Base-by-base conservation (phyloP, 2,888 invertebrate species). In the Chloromyia formosa region DNA sequence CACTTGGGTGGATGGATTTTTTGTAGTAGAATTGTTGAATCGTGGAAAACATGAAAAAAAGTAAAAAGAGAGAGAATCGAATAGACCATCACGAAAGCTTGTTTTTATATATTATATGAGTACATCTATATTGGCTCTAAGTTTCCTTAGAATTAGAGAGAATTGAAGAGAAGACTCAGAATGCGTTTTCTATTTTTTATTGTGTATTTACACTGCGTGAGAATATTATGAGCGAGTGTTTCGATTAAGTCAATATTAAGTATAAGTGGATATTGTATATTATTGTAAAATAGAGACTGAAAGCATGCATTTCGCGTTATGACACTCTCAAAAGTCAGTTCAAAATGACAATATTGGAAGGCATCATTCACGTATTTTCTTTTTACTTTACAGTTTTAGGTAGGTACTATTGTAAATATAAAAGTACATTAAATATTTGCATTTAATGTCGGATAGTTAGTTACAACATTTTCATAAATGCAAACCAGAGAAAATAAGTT, bases 201-300 rank as follows among this genome's bases (percentile, higher is more conserved):
- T 35, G 10, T 56, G 56, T 4, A 7, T 20, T 20, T n/a, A 20
- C 20, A 18, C 4, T 20, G 56, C 16, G 20, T 56, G 56, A 18
- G 20, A 20, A 56, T 56, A 20, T 5, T 5, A 56, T 16, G 56
- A 56, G 22, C 16, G 56, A 56, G 4, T 56, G 56, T 56, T 56
- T 56, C 14, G 20, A 56, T 7, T 56, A 16, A 56, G 16, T 56
- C 56, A 56, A 16, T 56, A 56, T 20, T 56, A 18, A 56, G 10
- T 20, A 10, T 56, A 56, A 54, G 54, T 20, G 56, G 22, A 18
- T 56, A 56, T 56, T 56, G 56, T 56, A 56, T 20, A 18, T 56
- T 56, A 18, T 54, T 54, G 54, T 54, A 4, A 16, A 56, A 56
- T 56, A 56, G 56, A 56, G 56, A 56, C 56, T 56, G 56, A 56